Evolutionary conservation across 1,140 invertebrate species (phyloP).

Genomic region (Cydia fagiglandana): DNA sequence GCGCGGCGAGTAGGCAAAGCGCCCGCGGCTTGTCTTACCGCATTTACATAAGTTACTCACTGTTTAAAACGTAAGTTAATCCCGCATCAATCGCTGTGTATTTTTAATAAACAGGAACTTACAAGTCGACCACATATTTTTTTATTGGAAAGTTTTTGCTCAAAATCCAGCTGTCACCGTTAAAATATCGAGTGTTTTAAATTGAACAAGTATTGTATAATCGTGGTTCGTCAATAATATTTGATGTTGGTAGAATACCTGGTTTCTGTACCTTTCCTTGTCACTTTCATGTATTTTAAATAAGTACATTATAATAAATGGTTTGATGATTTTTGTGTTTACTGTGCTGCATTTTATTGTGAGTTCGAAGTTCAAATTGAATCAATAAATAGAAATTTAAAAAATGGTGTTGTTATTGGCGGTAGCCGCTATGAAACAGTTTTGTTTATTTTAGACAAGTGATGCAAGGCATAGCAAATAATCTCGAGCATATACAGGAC

Average conservation of each 20-base stretch:
- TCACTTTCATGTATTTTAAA: slow-evolving; percentile 72
- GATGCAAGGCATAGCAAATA: no score
- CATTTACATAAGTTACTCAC: slow-evolving; percentile 73
- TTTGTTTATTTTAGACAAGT: not conserved
- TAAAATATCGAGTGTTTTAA: slow-evolving; percentile 49
- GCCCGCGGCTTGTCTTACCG: slow-evolving; percentile 70
- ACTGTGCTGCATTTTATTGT: slow-evolving; percentile 78
- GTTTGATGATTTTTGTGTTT: slow-evolving; percentile 76
- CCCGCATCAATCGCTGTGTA: slow-evolving; percentile 72
- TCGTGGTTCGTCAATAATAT: slow-evolving; percentile 62
- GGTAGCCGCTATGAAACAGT: not conserved
- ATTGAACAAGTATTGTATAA: slow-evolving; percentile 52
- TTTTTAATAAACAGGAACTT: slow-evolving; percentile 70
- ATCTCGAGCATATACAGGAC: no score
- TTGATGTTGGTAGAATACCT: slow-evolving; percentile 70
- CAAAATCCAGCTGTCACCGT: slow-evolving; percentile 68
- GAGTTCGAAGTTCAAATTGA: slow-evolving; percentile 79
- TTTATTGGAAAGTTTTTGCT: slow-evolving; percentile 75
- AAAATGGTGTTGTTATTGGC: slow-evolving; percentile 73
- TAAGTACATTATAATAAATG: slow-evolving; percentile 65
- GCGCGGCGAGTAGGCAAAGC: slow-evolving; percentile 48
- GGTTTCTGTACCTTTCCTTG: slow-evolving; percentile 61
- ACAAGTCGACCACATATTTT: slow-evolving; percentile 73
- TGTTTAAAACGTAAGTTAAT: slow-evolving; percentile 73
- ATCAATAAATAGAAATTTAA: slow-evolving; percentile 79